Evolutionary conservation across 37 sponge, comb jelly and placozoan species (phyloP), one percentile per base, ranked within the genome.

Genomic region (Aplysina aerophoba): DNA sequence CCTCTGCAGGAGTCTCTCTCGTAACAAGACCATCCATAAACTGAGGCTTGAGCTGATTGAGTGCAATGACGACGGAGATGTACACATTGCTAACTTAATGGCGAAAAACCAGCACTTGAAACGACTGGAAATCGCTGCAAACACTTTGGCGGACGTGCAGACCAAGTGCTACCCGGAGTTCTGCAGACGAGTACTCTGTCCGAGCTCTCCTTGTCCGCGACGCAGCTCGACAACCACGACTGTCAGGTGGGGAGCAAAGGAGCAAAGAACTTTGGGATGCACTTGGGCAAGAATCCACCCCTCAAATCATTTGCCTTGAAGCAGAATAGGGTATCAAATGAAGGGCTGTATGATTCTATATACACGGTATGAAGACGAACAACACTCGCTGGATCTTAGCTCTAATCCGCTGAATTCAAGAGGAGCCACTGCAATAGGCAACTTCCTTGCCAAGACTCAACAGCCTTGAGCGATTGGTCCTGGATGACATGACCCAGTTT

Each of bases 151-250:
- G 78, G 25, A 30, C 27, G 55, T 17, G 83, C 82, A n/a, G 88
- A 83, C 20, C 19, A 38, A 28, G 16, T 15, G 0, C 56, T 88
- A 24, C 77, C 88, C 12, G 64, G 28, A 17, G 83, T 55, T 8
- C 55, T 88, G 36, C 6, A 37, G 8, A 21, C 22, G 24, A 68
- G 82, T 17, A 25, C 20, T 31, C 58, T 88, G 35, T 14, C 12
- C 20, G n/a, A 20, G 0, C 74, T 88, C 73, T 36, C 83, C 5
- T 38, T 88, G 12, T 79, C 66, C 55, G 88, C 83, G 22, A 83
- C 88, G 21, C 88, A 88, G 65, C 62, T 88, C 41, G 88, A 88
- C 54, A 68, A 66, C 38, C 83, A 83, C 83, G 88, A 88, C 38
- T 27, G 63, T 11, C 27, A 16, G 22, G 59, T 88, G 57, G 83